Conservation (phyloP, 2,797 vertebrate genomes). For the Takifugu ocellatus region DNA sequence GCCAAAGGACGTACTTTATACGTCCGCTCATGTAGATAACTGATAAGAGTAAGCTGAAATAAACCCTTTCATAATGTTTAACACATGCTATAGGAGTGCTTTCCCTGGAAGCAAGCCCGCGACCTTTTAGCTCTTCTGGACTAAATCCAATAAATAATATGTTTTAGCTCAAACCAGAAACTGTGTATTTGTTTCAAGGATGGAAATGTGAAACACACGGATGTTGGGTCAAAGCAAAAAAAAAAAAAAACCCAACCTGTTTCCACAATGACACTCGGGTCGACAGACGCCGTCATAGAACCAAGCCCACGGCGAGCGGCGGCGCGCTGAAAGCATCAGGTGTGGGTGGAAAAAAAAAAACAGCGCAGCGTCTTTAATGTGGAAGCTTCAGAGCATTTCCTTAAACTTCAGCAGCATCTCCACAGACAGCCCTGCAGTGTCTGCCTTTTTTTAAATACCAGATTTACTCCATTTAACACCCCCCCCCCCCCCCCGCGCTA, state of each 20-base stretch:
- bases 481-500: no score
- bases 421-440: neutral
- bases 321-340: neutral
- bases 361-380: neutral
- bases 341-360: neutral
- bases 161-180: neutral
- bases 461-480: no score
- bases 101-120: neutral
- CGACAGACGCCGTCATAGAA: neutral
- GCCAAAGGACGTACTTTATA: neutral
- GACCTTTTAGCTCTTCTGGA: neutral
- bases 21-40: neutral
- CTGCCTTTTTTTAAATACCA: neutral
- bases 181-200: neutral
- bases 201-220: neutral
- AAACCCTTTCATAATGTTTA: neutral
- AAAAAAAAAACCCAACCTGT: neutral
- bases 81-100: neutral
- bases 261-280: neutral
- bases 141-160: neutral
- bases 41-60: neutral
- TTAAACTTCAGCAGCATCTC: neutral
- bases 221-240: neutral
- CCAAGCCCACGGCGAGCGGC: neutral
- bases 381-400: neutral